Conservation (phyloP, 2,797 vertebrate species). For the Hozukius guyotensis region DNA sequence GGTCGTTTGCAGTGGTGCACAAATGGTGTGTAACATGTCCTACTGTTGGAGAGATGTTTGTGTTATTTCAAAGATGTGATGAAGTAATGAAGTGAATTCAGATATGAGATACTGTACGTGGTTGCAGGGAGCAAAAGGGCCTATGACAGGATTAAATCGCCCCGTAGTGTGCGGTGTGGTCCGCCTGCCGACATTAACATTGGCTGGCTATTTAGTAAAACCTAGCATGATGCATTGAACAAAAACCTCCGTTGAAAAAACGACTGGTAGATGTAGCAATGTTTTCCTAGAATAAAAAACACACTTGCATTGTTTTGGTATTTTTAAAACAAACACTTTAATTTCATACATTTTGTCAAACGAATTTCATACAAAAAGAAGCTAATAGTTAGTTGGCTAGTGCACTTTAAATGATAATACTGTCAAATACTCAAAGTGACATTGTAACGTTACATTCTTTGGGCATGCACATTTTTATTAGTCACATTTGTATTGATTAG, state of each 20-base stretch:
- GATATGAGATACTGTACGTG: background rate
- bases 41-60: background rate
- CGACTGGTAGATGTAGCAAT: background rate
- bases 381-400: constrained; percentile 24
- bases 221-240: background rate
- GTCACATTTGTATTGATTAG: background rate
- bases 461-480: constrained; percentile 3
- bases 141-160: background rate
- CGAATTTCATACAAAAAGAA: constrained; percentile 40
- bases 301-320: background rate
- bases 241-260: background rate
- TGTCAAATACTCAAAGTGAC: constrained; percentile 50
- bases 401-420: constrained; percentile 54
- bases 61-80: background rate
- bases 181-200: constrained; percentile 6
- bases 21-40: background rate
- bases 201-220: constrained; percentile 20
- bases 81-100: too few species aligned
- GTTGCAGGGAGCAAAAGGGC: background rate
- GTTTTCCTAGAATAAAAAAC: background rate
- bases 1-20: background rate
- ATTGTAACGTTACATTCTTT: constrained; percentile 45
- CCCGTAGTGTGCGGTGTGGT: constrained; percentile 6
- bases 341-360: constrained; percentile 36
- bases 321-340: constrained; percentile 21